Conservation (phyloP, 2,888 invertebrate genomes). For the Taenaris catops region DNA sequence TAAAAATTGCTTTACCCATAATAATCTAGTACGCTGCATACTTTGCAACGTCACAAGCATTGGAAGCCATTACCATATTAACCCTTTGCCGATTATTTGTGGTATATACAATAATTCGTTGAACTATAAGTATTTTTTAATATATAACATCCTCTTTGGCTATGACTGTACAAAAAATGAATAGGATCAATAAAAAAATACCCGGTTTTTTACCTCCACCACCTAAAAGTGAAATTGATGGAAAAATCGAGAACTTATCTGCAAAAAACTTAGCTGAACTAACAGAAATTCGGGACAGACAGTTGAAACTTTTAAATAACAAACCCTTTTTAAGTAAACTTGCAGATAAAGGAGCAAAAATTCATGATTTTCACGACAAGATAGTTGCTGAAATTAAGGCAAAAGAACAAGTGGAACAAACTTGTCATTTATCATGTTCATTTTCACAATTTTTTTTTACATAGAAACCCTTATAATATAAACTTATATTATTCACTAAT, state of each 20-base stretch:
- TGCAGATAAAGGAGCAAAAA: constrained; percentile 81
- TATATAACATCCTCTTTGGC: not conserved
- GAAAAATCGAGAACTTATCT: constrained; percentile 70
- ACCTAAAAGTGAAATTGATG: constrained; percentile 72
- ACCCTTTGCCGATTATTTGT: no score
- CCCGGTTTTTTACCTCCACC: constrained; percentile 65
- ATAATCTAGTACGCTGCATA: not conserved
- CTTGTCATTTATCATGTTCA: constrained; percentile 68
- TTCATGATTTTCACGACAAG: constrained; percentile 64
- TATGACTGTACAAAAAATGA: constrained; percentile 40
- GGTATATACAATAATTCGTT: no score
- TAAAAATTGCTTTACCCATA: no score
- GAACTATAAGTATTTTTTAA: no score
- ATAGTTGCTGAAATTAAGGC: constrained; percentile 63
- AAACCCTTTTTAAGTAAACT: constrained; percentile 75
- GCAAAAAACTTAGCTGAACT: constrained; percentile 68
- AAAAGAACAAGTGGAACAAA: constrained; percentile 69
- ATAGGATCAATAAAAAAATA: constrained; percentile 56
- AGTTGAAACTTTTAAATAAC: constrained; percentile 73
- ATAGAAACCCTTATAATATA: no score
- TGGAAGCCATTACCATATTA: no score
- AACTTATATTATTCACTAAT: no score
- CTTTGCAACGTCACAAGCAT: no score
- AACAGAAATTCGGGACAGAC: constrained; percentile 74
- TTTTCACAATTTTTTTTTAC: no score